Evolutionary conservation across 2,113 vertebrate species (phyloP).

Genomic region (Smithornis capensis): DNA sequence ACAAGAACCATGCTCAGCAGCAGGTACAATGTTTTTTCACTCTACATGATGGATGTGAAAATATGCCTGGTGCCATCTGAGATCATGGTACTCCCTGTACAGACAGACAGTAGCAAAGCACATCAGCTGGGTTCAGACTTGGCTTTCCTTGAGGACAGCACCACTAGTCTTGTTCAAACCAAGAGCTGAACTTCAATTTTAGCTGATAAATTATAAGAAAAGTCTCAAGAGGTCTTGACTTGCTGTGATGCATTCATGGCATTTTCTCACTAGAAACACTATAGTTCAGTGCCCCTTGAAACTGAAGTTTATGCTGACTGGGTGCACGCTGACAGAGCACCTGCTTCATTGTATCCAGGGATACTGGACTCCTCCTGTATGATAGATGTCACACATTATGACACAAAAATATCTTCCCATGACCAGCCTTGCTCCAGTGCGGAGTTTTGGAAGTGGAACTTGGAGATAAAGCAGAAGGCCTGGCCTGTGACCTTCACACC

Average conservation of each 20-base stretch:
- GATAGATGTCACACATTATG: background rate
- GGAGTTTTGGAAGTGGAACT: background rate
- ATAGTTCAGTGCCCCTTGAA: background rate
- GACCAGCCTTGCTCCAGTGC: background rate
- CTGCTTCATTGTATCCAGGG: background rate
- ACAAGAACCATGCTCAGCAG: background rate
- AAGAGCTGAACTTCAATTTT: background rate
- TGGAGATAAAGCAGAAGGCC: background rate
- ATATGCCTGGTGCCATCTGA: fast-evolving
- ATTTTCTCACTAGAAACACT: background rate
- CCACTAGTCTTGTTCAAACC: background rate
- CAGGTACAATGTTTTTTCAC: background rate
- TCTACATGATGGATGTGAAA: background rate
- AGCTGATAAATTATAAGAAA: background rate
- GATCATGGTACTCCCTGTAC: background rate
- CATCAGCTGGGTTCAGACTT: fast-evolving
- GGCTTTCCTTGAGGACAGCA: background rate
- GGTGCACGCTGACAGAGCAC: background rate
- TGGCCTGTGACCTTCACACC: background rate
- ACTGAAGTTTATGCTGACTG: background rate
- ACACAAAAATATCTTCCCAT: background rate
- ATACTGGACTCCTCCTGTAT: background rate
- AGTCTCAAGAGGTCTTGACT: background rate
- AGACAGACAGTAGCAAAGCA: background rate
- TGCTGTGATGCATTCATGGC: fast-evolving